A percentile compares a stretch with the other conserved stretches of the same genome.
Conservation (phyloP, 2,797 vertebrate genomes). For the Furcifer pardalis region DNA sequence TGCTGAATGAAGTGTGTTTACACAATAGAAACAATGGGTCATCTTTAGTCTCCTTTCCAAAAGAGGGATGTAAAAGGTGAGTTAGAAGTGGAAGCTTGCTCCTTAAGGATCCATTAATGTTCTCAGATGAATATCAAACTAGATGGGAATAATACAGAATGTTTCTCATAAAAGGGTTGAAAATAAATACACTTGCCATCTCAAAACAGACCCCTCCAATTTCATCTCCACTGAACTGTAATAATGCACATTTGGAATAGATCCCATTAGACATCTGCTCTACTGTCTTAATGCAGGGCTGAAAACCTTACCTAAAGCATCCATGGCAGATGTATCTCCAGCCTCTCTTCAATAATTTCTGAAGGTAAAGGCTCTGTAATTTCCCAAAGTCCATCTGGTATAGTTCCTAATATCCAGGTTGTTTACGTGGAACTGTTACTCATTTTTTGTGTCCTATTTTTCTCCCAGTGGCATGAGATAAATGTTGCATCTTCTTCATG, state of each 20-base stretch:
- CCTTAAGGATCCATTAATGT: neutral
- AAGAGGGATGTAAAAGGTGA: neutral
- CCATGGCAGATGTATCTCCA: neutral
- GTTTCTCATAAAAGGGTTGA: neutral
- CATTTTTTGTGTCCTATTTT: neutral
- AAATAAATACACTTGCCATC: conserved; percentile 11
- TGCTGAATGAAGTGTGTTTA: neutral
- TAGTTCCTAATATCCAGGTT: neutral
- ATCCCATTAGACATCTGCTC: conserved; percentile 15
- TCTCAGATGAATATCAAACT: neutral
- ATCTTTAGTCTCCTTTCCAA: neutral
- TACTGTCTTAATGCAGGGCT: neutral
- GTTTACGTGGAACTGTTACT: neutral
- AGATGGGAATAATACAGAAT: neutral
- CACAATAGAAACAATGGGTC: neutral
- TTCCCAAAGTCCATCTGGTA: conserved; percentile 10
- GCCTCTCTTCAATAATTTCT: conserved; percentile 6
- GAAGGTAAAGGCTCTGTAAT: conserved; percentile 13
- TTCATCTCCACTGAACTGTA: conserved; percentile 2
- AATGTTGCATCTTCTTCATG: conserved; percentile 12
- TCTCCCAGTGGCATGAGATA: neutral
- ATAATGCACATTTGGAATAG: conserved; percentile 12
- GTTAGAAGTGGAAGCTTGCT: neutral
- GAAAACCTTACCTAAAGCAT: neutral
- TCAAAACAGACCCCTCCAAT: neutral